Evolutionary conservation across 2,888 invertebrate genomes (phyloP).

Genomic region (Volucella zonaria): DNA sequence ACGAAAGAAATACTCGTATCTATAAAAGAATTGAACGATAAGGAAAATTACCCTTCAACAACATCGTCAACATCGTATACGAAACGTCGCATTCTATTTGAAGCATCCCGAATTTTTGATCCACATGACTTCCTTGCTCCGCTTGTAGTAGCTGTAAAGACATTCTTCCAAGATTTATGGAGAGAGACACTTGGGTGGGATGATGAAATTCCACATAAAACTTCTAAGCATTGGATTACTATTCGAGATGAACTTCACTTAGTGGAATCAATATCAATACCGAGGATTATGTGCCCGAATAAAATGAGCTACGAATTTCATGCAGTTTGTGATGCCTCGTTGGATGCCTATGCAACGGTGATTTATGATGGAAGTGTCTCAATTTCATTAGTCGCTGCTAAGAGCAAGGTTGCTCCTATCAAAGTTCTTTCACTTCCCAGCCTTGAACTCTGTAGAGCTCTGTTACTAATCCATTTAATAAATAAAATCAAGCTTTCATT

Average conservation of each 20-base stretch:
- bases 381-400: too few species aligned
- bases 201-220: not conserved
- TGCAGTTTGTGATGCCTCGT: conserved; percentile 16
- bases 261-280: not conserved
- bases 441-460: too few species aligned
- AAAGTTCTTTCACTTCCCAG: too few species aligned
- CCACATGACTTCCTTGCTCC: not conserved
- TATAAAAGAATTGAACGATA: too few species aligned
- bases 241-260: not conserved
- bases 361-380: too few species aligned
- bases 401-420: too few species aligned
- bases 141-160: not conserved
- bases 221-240: not conserved
- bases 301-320: not conserved
- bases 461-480: too few species aligned
- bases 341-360: conserved; percentile 7
- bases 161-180: not conserved
- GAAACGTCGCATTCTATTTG: too few species aligned
- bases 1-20: too few species aligned
- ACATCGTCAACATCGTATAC: not conserved
- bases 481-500: too few species aligned
- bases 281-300: conserved; percentile 2
- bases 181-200: conserved; percentile 13
- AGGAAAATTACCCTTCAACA: not conserved
- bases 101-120: too few species aligned